A percentile compares a stretch with the other conserved stretches of the same genome.
phyloP scores from a whole-genome alignment of 2,113 vertebrate species.

The Himantopus leucocephalus region DNA sequence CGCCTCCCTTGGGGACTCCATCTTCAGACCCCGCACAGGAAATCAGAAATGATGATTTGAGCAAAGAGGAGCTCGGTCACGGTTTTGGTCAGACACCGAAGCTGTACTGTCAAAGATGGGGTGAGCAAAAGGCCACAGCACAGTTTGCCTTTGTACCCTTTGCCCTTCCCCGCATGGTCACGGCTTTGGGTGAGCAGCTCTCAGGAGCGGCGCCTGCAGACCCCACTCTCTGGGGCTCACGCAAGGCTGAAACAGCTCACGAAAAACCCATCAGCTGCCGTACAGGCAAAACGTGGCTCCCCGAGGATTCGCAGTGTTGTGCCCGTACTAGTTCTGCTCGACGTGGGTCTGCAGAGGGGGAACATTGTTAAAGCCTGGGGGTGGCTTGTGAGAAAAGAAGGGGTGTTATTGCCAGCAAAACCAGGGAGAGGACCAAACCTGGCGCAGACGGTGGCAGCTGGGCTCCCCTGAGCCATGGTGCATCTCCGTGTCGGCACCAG shows the following conservation, averaged over 20 bases:
- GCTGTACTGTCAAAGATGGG: not conserved
- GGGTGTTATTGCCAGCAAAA: not conserved
- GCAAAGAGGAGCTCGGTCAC: not conserved
- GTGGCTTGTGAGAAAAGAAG: not conserved
- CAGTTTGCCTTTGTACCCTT: not conserved
- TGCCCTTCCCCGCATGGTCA: not conserved
- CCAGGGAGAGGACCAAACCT: not conserved
- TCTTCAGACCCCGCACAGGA: rapidly evolving
- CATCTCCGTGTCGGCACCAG: rapidly evolving
- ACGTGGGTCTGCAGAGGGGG: not conserved
- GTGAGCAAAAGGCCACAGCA: not conserved
- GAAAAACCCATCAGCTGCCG: not conserved
- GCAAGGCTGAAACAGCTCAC: not conserved
- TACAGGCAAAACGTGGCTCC: rapidly evolving
- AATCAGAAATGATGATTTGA: not conserved
- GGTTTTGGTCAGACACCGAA: not conserved
- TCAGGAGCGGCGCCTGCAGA: not conserved
- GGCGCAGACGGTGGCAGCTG: rapidly evolving
- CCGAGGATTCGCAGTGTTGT: rapidly evolving
- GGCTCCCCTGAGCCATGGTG: not conserved
- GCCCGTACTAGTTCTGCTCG: not conserved
- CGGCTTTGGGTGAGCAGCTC: not conserved
- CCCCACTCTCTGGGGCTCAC: rapidly evolving
- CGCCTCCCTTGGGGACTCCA: not conserved
- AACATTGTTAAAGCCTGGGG: not conserved